Base-by-base conservation (phyloP, 1,140 invertebrate species). In the Micrasema longulum region DNA sequence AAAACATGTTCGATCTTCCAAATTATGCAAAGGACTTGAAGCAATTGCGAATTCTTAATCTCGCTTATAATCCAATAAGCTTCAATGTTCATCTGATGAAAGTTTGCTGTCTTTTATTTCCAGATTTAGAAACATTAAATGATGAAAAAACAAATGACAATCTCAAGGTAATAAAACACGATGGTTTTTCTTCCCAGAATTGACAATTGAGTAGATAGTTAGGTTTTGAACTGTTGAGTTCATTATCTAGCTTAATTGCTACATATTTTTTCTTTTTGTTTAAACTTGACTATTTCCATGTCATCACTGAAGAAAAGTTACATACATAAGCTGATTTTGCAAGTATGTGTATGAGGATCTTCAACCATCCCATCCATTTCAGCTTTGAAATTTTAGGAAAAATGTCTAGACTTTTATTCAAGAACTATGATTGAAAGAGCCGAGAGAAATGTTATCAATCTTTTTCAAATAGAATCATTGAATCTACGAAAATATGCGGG, bases 151-250 rank as follows among this genome's bases (percentile, higher is more conserved):
- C 20, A 7, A 35, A 9, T 12, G 38, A 41, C 14, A 9, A 38
- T 14, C 22, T 52, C 1, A 52, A 52, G 45, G 60, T 64, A 64
- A n/a, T n/a, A n/a, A n/a, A n/a, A n/a, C n/a, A n/a, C n/a, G n/a
- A n/a, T n/a, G n/a, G n/a, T n/a, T n/a, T n/a, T n/a, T n/a, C n/a
- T n/a, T n/a, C n/a, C n/a, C n/a, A n/a, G n/a, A n/a, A n/a, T n/a
- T n/a, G n/a, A n/a, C n/a, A n/a, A n/a, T n/a, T n/a, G n/a, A n/a
- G n/a, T n/a, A n/a, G n/a, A n/a, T n/a, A n/a, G n/a, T n/a, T n/a
- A n/a, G n/a, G n/a, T n/a, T n/a, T n/a, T n/a, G n/a, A n/a, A n/a
- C n/a, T n/a, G n/a, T n/a, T n/a, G n/a, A n/a, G n/a, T n/a, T n/a
- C n/a, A n/a, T n/a, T n/a, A n/a, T n/a, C n/a, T n/a, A n/a, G n/a